phyloP scores from a whole-genome alignment of 2,888 invertebrate genomes.

The Pyrgus malvae region DNA sequence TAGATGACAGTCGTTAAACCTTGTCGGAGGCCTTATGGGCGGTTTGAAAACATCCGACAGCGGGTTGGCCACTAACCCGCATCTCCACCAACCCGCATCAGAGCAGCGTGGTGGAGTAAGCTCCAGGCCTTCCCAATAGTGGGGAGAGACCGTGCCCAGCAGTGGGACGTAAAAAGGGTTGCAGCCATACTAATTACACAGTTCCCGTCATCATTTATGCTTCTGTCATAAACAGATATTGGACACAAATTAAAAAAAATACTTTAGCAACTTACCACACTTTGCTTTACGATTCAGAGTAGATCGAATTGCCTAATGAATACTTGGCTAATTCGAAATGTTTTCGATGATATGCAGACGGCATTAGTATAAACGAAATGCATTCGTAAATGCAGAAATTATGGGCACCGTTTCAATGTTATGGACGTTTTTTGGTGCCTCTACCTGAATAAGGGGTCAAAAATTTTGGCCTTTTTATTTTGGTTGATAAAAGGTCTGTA shows the following conservation, averaged over 20 bases:
- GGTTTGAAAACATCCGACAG: no score
- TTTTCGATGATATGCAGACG: slow-evolving; percentile 31
- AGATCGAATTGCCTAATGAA: slow-evolving; percentile 16
- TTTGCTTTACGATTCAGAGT: background rate
- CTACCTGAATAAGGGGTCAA: background rate
- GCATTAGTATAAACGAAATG: slow-evolving; percentile 52
- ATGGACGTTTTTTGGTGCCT: background rate
- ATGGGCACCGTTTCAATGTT: slow-evolving; percentile 27
- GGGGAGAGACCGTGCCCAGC: no score
- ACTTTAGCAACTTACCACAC: background rate
- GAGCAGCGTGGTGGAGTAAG: no score
- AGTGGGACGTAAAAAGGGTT: no score
- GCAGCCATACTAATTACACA: no score
- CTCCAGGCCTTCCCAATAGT: no score
- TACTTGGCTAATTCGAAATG: slow-evolving; percentile 50
- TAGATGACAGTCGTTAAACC: no score
- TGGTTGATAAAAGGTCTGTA: background rate
- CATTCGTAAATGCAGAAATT: slow-evolving; percentile 41
- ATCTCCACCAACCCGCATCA: no score
- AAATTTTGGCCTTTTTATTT: background rate
- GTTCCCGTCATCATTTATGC: no score
- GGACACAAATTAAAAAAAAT: background rate
- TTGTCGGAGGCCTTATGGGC: no score
- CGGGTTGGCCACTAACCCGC: no score
- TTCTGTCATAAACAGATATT: no score